Base-by-base conservation (phyloP, 2,888 invertebrate genomes). In the Zeuzera pyrina region DNA sequence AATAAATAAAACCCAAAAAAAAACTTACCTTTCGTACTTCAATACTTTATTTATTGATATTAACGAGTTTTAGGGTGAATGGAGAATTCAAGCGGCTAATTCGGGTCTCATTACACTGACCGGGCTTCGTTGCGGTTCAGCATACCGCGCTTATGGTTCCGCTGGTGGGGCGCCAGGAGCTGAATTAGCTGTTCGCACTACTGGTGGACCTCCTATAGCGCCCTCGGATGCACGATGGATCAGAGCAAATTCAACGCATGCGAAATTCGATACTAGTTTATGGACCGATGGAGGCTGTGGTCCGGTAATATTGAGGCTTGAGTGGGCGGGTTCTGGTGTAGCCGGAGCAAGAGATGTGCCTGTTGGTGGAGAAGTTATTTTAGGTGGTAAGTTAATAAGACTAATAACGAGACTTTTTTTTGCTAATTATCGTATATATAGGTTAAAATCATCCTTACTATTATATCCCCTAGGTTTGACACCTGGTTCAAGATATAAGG, bases 271-370 rank as follows among this genome's bases (percentile, higher is more conserved):
- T 58, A 87, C 95, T 29, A 87, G 88, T 39, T 86, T 89, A 22
- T 96, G 95, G 95, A 89, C 89, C 36, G 91, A 91, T 57, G 92
- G 93, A 1, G 94, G 94, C 7, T 96, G 96, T 69, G 89, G 91
- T 0, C 91, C 96, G 38, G 87, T 88, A 30, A 90, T 92, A 41
- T 90, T 93, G 63, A 90, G 92, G 30, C 86, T 95, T 12, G 91
- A 92, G 60, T 89, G 83, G 83, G 73, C 76, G 3, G 89, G 79
- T 50, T 87, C 60, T 43, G 86, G 60, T 31, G 86, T 62, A 44
- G 65, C 74, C 8, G 83, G 81, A 14, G 70, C 78, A 2, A 70
- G 74, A 19, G 83, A 83, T 40, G 74, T 81, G 15, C 77, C 79
- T 5, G 71, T 79, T 31, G 77, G 78, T 1, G 79, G 81, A 15